Conservation (phyloP, 2,797 vertebrate genomes). For the Tauraco hartlaubi region DNA sequence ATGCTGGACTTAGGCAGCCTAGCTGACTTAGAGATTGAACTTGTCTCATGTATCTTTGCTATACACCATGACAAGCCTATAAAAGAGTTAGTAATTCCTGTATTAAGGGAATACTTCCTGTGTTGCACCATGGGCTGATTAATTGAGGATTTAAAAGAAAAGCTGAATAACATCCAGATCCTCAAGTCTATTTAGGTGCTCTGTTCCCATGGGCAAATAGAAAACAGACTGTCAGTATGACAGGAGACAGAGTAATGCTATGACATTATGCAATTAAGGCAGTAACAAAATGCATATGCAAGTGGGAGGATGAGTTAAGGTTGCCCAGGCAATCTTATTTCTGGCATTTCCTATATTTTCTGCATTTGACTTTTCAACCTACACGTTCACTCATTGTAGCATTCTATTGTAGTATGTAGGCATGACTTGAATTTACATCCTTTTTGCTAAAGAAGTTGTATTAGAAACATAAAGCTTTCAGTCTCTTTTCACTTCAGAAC, state of each 20-base stretch:
- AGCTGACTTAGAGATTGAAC: background rate
- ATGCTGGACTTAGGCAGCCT: background rate
- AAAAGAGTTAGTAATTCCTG: background rate
- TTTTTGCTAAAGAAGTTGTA: background rate
- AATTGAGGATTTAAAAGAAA: background rate
- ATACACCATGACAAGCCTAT: background rate
- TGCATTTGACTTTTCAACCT: conserved; percentile 32
- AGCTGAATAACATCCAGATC: background rate
- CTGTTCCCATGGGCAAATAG: background rate
- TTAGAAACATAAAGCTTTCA: background rate
- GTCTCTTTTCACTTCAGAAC: background rate
- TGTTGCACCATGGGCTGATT: background rate
- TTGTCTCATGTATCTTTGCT: background rate
- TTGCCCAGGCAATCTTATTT: conserved; percentile 65
- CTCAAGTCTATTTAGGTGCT: background rate
- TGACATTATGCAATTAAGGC: conserved; percentile 1
- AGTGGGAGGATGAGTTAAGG: conserved; percentile 34
- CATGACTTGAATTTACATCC: background rate
- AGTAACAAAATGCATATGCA: conserved; percentile 31
- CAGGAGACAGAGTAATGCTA: background rate
- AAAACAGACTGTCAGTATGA: background rate
- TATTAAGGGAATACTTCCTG: background rate
- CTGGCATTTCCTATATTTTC: conserved; percentile 40
- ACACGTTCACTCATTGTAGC: background rate
- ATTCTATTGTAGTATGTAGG: background rate